Evolutionary conservation across 35 echinoderm and acorn worm genomes (phyloP).

Genomic region (Heliocidaris erythrogramma): DNA sequence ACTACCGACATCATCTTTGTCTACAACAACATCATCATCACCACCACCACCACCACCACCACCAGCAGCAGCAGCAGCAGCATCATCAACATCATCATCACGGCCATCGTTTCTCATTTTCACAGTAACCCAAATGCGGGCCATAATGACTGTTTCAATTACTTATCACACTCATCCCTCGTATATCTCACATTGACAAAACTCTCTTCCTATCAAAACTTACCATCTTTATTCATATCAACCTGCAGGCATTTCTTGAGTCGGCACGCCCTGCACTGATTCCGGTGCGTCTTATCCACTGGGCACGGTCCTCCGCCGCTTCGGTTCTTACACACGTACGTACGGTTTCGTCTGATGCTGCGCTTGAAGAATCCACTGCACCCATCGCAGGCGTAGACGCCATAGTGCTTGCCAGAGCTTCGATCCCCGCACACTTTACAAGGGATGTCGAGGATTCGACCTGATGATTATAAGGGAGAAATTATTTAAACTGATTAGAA

Average conservation of each 20-base stretch:
- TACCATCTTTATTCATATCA: conserved; percentile 98
- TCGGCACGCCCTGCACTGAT: conserved; percentile 95
- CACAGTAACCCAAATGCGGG: not conserved
- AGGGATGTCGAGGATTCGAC: conserved; percentile 89
- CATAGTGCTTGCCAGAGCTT: conserved; percentile 98
- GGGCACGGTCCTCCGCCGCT: conserved; percentile 75
- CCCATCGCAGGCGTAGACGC: conserved; percentile 97
- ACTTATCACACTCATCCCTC: too few species aligned
- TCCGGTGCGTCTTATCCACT: conserved; percentile 95
- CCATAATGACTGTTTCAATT: too few species aligned
- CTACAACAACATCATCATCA: not conserved
- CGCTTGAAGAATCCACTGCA: conserved; percentile 99
- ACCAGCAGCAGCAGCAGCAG: not conserved
- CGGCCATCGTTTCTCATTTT: not conserved
- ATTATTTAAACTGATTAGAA: not conserved
- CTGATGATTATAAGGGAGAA: conserved; percentile 34
- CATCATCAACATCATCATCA: not conserved
- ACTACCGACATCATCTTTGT: not conserved
- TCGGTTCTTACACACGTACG: conserved; percentile 85
- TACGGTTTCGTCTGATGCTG: conserved; percentile 82
- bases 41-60: not conserved
- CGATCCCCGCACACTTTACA: conserved; percentile 96
- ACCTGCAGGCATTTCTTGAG: conserved; percentile 95
- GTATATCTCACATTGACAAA: not conserved
- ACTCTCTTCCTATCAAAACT: conserved; percentile 3